Conservation (phyloP, 2,113 vertebrate genomes). For the Otis tarda region DNA sequence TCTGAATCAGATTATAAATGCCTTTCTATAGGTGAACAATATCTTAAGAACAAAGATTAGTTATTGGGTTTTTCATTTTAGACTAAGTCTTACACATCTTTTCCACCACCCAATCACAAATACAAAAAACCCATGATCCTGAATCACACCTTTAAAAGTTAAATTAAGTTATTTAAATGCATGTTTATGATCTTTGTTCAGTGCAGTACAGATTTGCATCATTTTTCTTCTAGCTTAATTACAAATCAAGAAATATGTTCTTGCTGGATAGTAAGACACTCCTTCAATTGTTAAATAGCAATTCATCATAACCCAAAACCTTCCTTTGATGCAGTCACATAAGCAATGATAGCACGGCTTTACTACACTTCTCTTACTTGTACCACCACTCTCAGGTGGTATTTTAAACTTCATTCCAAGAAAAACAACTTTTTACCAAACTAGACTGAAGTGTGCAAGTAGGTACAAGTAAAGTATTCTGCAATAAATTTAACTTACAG, state of each 20-base stretch:
- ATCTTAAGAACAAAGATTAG: constrained; percentile 24
- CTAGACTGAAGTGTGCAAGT: background rate
- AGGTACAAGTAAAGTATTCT: background rate
- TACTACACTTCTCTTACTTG: background rate
- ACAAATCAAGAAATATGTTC: background rate
- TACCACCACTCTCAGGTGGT: background rate
- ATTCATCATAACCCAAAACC: background rate
- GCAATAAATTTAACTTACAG: background rate
- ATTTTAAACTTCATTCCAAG: background rate
- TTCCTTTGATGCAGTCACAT: background rate
- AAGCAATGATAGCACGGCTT: background rate
- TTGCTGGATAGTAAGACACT: background rate
- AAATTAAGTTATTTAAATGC: constrained; percentile 43
- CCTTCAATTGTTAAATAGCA: background rate
- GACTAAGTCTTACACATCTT: constrained; percentile 23
- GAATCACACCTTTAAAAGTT: constrained; percentile 11
- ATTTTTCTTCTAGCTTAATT: background rate
- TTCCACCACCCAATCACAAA: constrained; percentile 12
- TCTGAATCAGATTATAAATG: background rate
- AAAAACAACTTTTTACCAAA: background rate
- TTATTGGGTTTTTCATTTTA: constrained; percentile 12
- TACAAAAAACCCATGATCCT: background rate
- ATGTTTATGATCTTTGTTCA: background rate
- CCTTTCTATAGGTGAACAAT: background rate
- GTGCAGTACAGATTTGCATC: background rate